phyloP scores from a whole-genome alignment of 1,140 invertebrate genomes.

The Drosophila insularis region DNA sequence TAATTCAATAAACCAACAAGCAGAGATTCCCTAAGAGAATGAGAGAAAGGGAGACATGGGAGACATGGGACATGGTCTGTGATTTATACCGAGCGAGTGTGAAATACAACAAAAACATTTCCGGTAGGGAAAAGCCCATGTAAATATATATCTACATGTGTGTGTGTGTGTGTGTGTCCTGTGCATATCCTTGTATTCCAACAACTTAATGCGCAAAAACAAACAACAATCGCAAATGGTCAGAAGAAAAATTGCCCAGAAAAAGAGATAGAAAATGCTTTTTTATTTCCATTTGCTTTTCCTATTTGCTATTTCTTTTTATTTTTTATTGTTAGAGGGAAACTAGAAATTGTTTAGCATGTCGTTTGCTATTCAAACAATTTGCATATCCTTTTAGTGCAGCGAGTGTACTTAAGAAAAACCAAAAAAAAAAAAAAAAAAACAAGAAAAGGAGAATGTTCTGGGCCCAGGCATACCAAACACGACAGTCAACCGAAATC shows the following conservation, averaged over 20 bases:
- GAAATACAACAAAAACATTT: constrained; percentile 66
- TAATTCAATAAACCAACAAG: constrained; percentile 72
- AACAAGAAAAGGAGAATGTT: constrained; percentile 26
- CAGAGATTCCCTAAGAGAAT: constrained; percentile 2
- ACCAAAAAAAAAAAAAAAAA: constrained; percentile 30
- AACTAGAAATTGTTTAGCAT: constrained; percentile 71
- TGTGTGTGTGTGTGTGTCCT: constrained; percentile 20
- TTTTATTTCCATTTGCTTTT: constrained; percentile 9
- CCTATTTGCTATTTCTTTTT: constrained; percentile 10
- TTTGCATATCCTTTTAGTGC: constrained; percentile 80
- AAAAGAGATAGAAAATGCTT: constrained; percentile 38
- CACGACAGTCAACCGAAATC: constrained; percentile 69
- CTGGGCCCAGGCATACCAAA: constrained; percentile 47
- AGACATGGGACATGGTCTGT: constrained; percentile 55
- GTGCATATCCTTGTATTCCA: constrained; percentile 39
- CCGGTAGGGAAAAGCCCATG: constrained; percentile 36
- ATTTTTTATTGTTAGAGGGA: constrained; percentile 31
- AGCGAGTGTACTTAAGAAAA: constrained; percentile 69
- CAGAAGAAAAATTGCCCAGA: constrained; percentile 54
- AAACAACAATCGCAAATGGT: constrained; percentile 46
- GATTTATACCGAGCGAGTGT: constrained; percentile 64
- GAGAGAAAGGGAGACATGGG: background rate
- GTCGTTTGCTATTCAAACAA: constrained; percentile 79
- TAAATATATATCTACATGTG: constrained; percentile 12
- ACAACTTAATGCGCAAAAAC: constrained; percentile 73